Percentiles rank a stretch among this genome's conserved stretches.
Conservation (phyloP, 2,888 invertebrate species). For the Macrosoma leucophasiata region DNA sequence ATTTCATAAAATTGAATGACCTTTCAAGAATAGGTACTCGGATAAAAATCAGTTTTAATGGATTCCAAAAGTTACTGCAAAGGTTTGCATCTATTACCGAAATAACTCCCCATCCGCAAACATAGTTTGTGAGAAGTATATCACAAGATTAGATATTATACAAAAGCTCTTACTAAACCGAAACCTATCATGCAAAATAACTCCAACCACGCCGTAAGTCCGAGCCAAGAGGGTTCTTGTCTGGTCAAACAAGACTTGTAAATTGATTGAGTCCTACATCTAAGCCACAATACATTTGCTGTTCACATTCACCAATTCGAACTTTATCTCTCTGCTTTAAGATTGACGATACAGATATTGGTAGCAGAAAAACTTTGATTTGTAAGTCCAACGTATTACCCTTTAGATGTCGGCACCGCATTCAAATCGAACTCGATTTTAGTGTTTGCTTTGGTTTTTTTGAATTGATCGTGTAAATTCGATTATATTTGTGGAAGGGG, state of each 20-base stretch:
- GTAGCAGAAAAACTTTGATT: conserved; percentile 15
- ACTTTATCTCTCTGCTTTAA: conserved; percentile 24
- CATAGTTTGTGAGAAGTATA: too few species aligned
- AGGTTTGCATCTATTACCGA: too few species aligned
- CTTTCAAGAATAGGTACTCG: too few species aligned
- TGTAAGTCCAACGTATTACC: conserved; percentile 38
- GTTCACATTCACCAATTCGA: conserved; percentile 13
- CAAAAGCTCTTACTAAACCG: conserved; percentile 22
- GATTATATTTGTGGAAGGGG: conserved; percentile 19
- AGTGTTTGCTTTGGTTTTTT: conserved; percentile 50
- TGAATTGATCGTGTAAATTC: conserved; percentile 27
- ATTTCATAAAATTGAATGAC: too few species aligned
- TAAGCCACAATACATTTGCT: conserved; percentile 25
- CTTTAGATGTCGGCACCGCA: conserved; percentile 40
- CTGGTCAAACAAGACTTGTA: conserved; percentile 58
- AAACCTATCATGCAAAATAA: conserved; percentile 27
- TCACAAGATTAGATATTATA: too few species aligned
- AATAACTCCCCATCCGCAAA: too few species aligned
- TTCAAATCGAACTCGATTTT: conserved; percentile 48
- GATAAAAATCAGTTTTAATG: too few species aligned
- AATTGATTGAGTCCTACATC: conserved; percentile 53
- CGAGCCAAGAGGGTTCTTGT: conserved; percentile 40
- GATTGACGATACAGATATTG: neutral
- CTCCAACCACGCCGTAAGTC: conserved; percentile 24
- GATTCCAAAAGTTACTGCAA: too few species aligned